Evolutionary conservation across 1,140 invertebrate genomes (phyloP).

Genomic region (Plectrocnemia conspersa): DNA sequence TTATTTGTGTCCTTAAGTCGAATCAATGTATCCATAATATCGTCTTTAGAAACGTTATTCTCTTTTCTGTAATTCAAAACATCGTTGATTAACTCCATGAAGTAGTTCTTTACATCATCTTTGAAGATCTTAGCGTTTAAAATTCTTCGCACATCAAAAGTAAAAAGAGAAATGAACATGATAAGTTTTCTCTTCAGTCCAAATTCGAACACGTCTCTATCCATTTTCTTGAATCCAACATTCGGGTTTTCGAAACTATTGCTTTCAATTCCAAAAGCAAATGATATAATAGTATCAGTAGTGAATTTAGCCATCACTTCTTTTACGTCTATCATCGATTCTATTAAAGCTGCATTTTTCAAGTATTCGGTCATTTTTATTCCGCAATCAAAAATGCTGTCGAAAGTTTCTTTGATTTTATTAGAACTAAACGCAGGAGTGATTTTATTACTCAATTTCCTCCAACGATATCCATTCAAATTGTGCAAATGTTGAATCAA

Average conservation of each 20-base stretch:
- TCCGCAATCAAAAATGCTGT: slow-evolving; percentile 39
- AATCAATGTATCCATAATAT: too few species aligned
- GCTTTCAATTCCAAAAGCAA: slow-evolving; percentile 40
- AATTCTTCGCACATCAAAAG: too few species aligned
- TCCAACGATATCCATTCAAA: slow-evolving; percentile 53
- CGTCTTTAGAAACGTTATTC: too few species aligned
- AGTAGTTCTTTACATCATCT: too few species aligned
- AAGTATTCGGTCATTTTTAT: slow-evolving; percentile 40
- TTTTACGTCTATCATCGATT: slow-evolving; percentile 37
- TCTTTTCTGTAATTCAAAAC: too few species aligned
- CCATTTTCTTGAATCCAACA: slow-evolving; percentile 35
- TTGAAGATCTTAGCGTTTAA: too few species aligned
- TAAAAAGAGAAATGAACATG: too few species aligned
- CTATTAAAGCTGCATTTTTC: slow-evolving; percentile 29
- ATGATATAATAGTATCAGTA: slow-evolving; percentile 39
- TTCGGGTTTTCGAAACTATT: slow-evolving; percentile 37
- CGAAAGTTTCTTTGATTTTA: slow-evolving; percentile 55
- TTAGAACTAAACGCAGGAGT: slow-evolving; percentile 56
- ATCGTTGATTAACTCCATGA: too few species aligned
- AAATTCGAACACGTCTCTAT: slow-evolving; percentile 32
- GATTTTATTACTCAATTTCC: slow-evolving; percentile 49
- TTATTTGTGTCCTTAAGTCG: too few species aligned
- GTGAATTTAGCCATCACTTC: slow-evolving; percentile 37
- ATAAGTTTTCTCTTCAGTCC: slow-evolving; percentile 11
- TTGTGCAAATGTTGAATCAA: slow-evolving; percentile 46